These are phyloP conservation scores for Clepsis dumicolana DNA, from an alignment of 2,888 invertebrate genomes.

Conservation along the genomic window DNA sequence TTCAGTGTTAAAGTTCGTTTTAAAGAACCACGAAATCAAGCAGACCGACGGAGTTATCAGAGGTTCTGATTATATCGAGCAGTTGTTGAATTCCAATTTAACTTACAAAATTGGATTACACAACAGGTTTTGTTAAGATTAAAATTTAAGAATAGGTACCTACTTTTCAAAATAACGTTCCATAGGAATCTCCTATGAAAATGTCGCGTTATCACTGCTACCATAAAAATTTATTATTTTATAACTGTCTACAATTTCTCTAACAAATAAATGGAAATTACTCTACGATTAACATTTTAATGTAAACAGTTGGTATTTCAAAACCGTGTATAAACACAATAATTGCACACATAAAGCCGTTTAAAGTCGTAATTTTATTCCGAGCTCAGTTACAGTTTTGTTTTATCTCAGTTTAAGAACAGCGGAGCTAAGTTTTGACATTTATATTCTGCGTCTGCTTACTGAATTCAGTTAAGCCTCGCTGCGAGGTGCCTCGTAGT, in stretches of 20 bases:
- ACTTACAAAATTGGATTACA: background rate
- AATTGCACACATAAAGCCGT: slow-evolving; percentile 24
- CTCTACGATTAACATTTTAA: background rate
- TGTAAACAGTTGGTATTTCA: background rate
- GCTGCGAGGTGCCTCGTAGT: slow-evolving; percentile 55
- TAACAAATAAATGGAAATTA: background rate
- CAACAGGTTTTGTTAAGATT: background rate
- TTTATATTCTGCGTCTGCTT: slow-evolving; percentile 54
- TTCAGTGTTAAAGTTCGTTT: slow-evolving; percentile 6
- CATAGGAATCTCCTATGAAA: slow-evolving; percentile 11
- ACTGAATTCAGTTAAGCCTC: slow-evolving; percentile 57
- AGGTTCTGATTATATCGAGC: background rate
- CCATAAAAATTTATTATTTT: background rate
- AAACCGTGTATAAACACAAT: slow-evolving; percentile 6
- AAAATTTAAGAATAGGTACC: background rate
- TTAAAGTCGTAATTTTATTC: slow-evolving; percentile 34
- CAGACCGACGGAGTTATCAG: background rate
- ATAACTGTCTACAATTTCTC: background rate
- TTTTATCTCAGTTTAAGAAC: slow-evolving; percentile 44
- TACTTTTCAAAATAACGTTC: slow-evolving; percentile 14
- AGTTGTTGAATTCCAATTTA: slow-evolving; percentile 3
- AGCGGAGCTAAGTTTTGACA: slow-evolving; percentile 46
- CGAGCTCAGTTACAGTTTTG: slow-evolving; percentile 36
- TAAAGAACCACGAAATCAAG: background rate
- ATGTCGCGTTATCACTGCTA: background rate